Evolutionary conservation across 2,797 vertebrate species (phyloP), one percentile per base, ranked within the genome.

Genomic region (Silurus aristotelis): DNA sequence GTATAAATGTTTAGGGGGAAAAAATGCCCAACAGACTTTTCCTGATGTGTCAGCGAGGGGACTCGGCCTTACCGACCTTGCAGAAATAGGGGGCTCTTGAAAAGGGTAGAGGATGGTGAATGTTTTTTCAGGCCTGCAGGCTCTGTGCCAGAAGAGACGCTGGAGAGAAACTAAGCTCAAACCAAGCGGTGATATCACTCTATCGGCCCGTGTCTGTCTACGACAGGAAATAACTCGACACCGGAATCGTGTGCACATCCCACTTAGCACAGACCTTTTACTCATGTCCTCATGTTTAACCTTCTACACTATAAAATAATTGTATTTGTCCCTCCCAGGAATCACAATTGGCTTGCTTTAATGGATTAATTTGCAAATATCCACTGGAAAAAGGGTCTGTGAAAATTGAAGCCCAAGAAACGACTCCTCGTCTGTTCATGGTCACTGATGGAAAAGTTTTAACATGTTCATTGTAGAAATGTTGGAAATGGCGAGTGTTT

Each of bases 91-190:
- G 82, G 56, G 84, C 52, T 81, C 87, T 89, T 88, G 76, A 86
- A 83, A 88, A 77, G 67, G 60, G 27, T 66, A 52, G 58, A 83
- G 70, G 71, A 60, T 73, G 83, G 20, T 19, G 58, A 84, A 72
- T 87, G 88, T 90, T 90, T 90, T 82, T 87, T 87, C 88, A 89
- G 85, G 85, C 88, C 66, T 84, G 31, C 64, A 78, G 83, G 84
- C 25, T 61, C 58, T 52, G 64, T 84, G 86, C 87, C 89, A 79
- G 56, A 14, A 64, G 43, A 48, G 81, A 58, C 75, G 60, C 64
- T 58, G 85, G 77, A 80, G 76, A 64, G 63, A 82, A 78, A 64
- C 19, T 27, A 61, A 52, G 27, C 56, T 22, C 66, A 27, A 46
- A 38, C 43, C 27, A 73, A 64, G 80, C 2, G 7, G 56, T 79